These are phyloP conservation scores for Anas platyrhynchos DNA, from an alignment of 2,113 vertebrate species.

Conservation along the genomic window DNA sequence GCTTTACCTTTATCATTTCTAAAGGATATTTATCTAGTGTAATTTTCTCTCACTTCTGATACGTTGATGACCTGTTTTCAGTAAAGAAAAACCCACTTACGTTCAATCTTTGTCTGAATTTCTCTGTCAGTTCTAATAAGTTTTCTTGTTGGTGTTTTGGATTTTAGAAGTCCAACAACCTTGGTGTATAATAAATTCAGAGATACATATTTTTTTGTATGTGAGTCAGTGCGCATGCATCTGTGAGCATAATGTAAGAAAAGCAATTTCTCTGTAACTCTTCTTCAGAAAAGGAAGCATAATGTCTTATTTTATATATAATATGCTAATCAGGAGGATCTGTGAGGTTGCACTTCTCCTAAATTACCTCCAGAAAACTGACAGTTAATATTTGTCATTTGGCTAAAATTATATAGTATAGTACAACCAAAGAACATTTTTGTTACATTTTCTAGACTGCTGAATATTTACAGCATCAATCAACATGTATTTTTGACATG, in stretches of 20 bases:
- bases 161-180: background rate
- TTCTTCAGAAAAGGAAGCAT: background rate
- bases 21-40: background rate
- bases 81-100: background rate
- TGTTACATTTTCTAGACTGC: slow-evolving; percentile 44
- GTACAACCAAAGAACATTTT: slow-evolving; percentile 5
- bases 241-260: background rate
- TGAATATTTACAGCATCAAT: slow-evolving; percentile 69
- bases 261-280: background rate
- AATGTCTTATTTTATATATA: background rate
- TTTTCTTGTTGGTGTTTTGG: background rate
- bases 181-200: background rate
- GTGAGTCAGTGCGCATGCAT: too few relatives aligned
- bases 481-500: slow-evolving; percentile 58
- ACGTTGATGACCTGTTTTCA: background rate
- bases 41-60: background rate
- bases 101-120: background rate
- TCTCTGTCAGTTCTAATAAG: background rate
- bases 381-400: slow-evolving; percentile 24
- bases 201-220: background rate
- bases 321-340: background rate
- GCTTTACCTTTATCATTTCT: background rate
- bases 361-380: background rate
- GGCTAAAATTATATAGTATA: slow-evolving; percentile 39
- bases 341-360: background rate